A percentile compares a stretch with the other conserved stretches of the same genome.
These are phyloP conservation scores for Styela clava DNA, from an alignment of 23 tunicate genomes.

Conservation along the genomic window DNA sequence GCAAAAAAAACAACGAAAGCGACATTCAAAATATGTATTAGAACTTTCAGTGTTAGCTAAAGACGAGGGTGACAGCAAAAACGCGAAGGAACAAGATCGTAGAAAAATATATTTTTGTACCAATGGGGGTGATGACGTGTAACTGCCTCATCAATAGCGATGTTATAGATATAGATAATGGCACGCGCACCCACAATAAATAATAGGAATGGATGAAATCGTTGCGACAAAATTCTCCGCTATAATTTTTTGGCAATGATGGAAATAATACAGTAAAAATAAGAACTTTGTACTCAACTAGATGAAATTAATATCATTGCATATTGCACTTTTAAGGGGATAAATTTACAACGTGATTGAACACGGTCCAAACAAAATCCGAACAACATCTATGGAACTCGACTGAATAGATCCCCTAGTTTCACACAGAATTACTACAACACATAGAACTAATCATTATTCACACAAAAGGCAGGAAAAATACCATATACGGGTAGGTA, in stretches of 20 bases:
- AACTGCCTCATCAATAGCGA: too few species aligned
- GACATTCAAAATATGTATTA: background rate
- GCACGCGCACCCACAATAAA: background rate
- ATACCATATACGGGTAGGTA: background rate
- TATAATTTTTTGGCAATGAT: background rate
- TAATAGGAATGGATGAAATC: background rate
- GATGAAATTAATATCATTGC: background rate
- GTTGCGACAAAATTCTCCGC: background rate
- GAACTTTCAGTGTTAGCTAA: constrained; percentile 34
- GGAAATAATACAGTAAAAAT: background rate
- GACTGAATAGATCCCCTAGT: too few species aligned
- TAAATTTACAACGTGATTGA: too few species aligned
- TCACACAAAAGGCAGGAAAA: too few species aligned
- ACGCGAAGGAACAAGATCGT: constrained; percentile 9
- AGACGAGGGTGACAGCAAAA: constrained; percentile 24
- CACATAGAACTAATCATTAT: too few species aligned
- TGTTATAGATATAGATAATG: too few species aligned
- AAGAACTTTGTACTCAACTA: background rate
- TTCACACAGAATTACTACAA: too few species aligned
- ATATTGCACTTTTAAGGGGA: background rate
- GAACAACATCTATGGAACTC: too few species aligned
- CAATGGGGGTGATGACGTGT: constrained; percentile 7
- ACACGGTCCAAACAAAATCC: too few species aligned
- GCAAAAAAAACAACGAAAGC: background rate
- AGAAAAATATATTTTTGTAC: constrained; percentile 30